Base-by-base conservation (phyloP, 2,113 vertebrate species). In the Caranx ignobilis region DNA sequence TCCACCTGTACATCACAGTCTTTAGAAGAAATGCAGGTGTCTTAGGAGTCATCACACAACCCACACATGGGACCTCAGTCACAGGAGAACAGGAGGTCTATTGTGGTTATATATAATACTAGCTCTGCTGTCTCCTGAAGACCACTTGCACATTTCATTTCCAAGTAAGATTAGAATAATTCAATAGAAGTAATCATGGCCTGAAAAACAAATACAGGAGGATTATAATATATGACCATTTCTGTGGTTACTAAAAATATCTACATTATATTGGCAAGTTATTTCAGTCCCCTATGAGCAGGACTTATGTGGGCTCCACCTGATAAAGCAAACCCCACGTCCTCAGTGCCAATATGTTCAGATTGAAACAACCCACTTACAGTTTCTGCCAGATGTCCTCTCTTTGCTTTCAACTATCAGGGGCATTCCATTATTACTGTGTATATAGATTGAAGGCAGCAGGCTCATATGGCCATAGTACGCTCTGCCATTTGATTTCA, bases 401-500 rank as follows among this genome's bases (percentile, higher is more conserved):
- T 85, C 78, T 81, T 79, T 81, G 72, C 88, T 85, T 81, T 87
- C 89, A 75, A 41, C 89, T 82, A 81, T 89, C 83, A 79, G 86
- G 77, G 88, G 88, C 52, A 47, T 76, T 88, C 74, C 80, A 86
- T 92, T 93, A 92, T 92, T 83, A 75, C 85, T 81, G 89, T 86
- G 88, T 83, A 48, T 90, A 88, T 93, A 87, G 87, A 89, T 87
- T 79, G 84, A 86, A 86, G 89, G 80, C 87, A 86, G 81, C 55
- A 88, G 77, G 68, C 88, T 83, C 90, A 82, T 82, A 88, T 74
- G 74, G 73, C 88, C 67, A 59, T 88, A 77, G 83, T 84, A 79
- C 62, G 67, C 89, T 86, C 82, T 76, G 69, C 79, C 87, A 84
- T 79, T 89, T 90, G 90, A 91, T 93, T 94, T 92, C 78, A 93